Conservation (phyloP, 2,888 invertebrate genomes). For the Taphrorychus bicolor region DNA sequence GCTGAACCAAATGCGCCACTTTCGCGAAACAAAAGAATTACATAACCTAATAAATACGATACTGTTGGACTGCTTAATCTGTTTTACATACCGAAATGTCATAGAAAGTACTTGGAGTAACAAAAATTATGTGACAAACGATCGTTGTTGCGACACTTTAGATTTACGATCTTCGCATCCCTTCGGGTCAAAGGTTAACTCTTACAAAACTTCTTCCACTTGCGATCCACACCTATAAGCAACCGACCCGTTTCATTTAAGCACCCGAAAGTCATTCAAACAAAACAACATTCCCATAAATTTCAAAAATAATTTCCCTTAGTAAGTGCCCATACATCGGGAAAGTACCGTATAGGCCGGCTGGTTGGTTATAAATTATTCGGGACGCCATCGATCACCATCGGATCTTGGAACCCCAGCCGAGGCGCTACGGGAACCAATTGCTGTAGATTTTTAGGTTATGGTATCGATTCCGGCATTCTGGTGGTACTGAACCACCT, state of each 20-base stretch:
- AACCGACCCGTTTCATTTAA: not conserved
- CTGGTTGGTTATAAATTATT: constrained; percentile 18
- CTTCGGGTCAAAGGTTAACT: not conserved
- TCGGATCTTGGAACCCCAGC: constrained; percentile 22
- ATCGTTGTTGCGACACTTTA: constrained; percentile 6
- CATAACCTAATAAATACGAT: not conserved
- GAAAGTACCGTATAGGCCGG: constrained; percentile 11
- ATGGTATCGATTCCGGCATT: constrained; percentile 17
- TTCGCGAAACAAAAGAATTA: constrained; percentile 26
- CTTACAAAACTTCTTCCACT: too few relatives aligned
- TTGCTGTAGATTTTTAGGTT: constrained; percentile 17
- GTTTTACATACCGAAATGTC: constrained; percentile 31
- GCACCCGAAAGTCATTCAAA: not conserved
- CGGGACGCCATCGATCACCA: constrained; percentile 20
- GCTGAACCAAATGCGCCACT: constrained; percentile 7
- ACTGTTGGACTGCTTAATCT: constrained; percentile 16
- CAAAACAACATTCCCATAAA: not conserved
- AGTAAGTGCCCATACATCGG: too few relatives aligned
- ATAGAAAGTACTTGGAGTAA: constrained; percentile 23
- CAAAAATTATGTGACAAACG: constrained; percentile 30
- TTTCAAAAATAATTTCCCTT: constrained; percentile 1
- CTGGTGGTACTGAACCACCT: constrained; percentile 13
- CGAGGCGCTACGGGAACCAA: constrained; percentile 20
- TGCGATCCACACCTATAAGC: not conserved
- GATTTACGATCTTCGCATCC: not conserved